Conservation (phyloP, 1,140 invertebrate species). For the Drosophila neocordata region DNA sequence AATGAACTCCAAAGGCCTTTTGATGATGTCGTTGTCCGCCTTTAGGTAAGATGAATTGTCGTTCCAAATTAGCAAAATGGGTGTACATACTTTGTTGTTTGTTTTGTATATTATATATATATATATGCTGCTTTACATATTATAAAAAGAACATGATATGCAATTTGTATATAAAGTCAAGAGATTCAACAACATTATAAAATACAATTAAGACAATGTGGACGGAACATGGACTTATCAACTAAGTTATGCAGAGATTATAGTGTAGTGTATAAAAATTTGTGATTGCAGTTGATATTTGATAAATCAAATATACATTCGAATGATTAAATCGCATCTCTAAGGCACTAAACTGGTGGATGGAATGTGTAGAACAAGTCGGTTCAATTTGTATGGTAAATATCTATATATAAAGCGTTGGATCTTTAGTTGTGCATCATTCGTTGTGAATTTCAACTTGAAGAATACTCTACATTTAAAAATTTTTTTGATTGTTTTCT, state of each 20-base stretch:
- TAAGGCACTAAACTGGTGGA: conserved; percentile 69
- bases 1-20: background rate
- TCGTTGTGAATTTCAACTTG: conserved; percentile 34
- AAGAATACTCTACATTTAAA: conserved; percentile 6
- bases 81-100: conserved; percentile 13
- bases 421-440: conserved; percentile 23
- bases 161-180: conserved; percentile 38
- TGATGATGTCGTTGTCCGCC: background rate
- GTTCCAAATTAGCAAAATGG: conserved; percentile 33
- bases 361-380: conserved; percentile 41
- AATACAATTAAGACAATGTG: conserved; percentile 30
- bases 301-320: conserved; percentile 10
- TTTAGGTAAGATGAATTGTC: conserved; percentile 21
- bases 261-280: conserved; percentile 41
- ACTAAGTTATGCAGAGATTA: conserved; percentile 45
- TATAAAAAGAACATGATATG: conserved; percentile 50
- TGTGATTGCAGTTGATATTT: conserved; percentile 36
- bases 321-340: conserved; percentile 19
- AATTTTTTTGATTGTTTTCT: background rate
- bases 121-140: conserved; percentile 36
- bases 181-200: conserved; percentile 44
- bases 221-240: conserved; percentile 61
- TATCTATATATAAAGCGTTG: background rate
- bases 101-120: conserved; percentile 27
- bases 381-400: too few species aligned